These are phyloP conservation scores for Aethes cnicana DNA, from an alignment of 2,888 invertebrate genomes.

Conservation along the genomic window DNA sequence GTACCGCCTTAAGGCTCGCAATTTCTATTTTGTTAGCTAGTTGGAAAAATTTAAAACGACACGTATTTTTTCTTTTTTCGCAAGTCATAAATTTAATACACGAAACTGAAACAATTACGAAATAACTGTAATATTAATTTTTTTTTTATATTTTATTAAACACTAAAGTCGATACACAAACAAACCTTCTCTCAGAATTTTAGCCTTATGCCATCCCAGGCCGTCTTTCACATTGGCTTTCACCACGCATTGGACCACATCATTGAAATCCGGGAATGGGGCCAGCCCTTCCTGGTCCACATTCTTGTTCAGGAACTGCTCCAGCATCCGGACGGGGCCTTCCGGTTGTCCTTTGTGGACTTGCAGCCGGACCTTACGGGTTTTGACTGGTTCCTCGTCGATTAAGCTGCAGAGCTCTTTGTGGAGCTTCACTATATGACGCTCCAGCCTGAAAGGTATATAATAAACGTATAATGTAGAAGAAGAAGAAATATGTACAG, in stretches of 20 bases:
- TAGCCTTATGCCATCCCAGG: slow-evolving; percentile 45
- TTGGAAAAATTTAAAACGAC: too few relatives aligned
- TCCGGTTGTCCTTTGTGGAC: slow-evolving; percentile 48
- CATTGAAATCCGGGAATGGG: slow-evolving; percentile 75
- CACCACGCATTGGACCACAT: slow-evolving; percentile 60
- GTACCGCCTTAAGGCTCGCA: too few relatives aligned
- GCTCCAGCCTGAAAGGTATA: slow-evolving; percentile 51
- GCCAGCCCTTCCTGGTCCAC: slow-evolving; percentile 51
- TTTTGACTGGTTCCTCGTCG: slow-evolving; percentile 44
- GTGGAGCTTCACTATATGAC: slow-evolving; percentile 49
- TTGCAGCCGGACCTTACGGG: slow-evolving; percentile 46
- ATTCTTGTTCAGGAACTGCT: slow-evolving; percentile 53
- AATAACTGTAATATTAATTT: too few relatives aligned
- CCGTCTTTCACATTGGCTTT: slow-evolving; percentile 45
- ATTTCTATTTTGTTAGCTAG: too few relatives aligned
- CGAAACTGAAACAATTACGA: too few relatives aligned
- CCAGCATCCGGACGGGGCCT: slow-evolving; percentile 57
- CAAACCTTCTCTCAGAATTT: slow-evolving; percentile 53
- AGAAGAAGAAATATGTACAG: too few relatives aligned
- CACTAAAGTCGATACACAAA: not conserved
- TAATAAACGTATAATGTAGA: too few relatives aligned
- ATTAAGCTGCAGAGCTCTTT: slow-evolving; percentile 51
- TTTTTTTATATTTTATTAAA: not conserved
- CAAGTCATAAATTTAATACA: too few relatives aligned
- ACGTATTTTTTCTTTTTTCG: too few relatives aligned